These are phyloP conservation scores for Tuberolachnus salignus DNA, from an alignment of 2,888 invertebrate species.

Conservation along the genomic window DNA sequence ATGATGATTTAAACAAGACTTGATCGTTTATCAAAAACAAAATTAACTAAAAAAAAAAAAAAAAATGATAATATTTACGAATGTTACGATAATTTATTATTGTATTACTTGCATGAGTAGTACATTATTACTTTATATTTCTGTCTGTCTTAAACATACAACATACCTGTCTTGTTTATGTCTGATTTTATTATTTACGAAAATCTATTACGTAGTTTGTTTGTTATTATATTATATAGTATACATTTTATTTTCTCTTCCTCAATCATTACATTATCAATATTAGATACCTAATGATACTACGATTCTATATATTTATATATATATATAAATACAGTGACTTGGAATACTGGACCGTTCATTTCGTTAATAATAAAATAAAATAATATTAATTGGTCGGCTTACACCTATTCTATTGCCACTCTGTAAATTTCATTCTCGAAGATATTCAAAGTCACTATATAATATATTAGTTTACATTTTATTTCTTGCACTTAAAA, in stretches of 20 bases:
- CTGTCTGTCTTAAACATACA: slow-evolving; percentile 45
- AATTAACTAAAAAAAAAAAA: slow-evolving; percentile 33
- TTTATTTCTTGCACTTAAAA: slow-evolving; percentile 42
- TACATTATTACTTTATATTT: slow-evolving; percentile 37
- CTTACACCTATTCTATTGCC: no score
- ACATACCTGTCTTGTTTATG: slow-evolving; percentile 53
- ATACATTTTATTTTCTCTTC: slow-evolving; percentile 24
- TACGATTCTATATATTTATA: neutral
- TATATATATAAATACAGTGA: neutral
- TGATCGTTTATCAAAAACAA: slow-evolving; percentile 35
- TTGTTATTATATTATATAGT: neutral
- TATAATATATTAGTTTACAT: slow-evolving; percentile 24
- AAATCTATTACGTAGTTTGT: slow-evolving; percentile 44
- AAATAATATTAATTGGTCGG: no score
- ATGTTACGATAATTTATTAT: slow-evolving; percentile 42
- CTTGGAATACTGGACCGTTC: slow-evolving; percentile 23
- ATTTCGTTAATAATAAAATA: neutral
- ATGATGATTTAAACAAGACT: slow-evolving; percentile 56
- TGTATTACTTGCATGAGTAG: slow-evolving; percentile 56
- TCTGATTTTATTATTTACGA: slow-evolving; percentile 48
- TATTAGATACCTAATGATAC: slow-evolving; percentile 30
- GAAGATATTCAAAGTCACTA: slow-evolving; percentile 38
- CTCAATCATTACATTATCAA: slow-evolving; percentile 46
- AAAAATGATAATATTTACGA: slow-evolving; percentile 33
- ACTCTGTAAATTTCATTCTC: neutral